phyloP scores from a whole-genome alignment of 2,797 vertebrate species.

The Megalops cyprinoides region DNA sequence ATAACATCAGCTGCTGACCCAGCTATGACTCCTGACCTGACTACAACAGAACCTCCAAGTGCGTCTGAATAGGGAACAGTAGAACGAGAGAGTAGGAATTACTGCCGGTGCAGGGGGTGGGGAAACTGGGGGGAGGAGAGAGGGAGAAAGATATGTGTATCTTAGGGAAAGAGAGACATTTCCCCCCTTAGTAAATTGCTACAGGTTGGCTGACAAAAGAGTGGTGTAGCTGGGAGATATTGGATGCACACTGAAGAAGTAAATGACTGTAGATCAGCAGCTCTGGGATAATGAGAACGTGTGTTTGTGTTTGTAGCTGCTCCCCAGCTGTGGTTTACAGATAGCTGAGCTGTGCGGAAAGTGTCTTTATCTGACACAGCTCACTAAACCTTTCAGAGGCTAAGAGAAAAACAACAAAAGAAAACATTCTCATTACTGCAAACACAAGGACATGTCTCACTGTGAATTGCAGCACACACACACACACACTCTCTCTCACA shows the following conservation, averaged over 20 bases:
- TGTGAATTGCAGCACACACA: not conserved
- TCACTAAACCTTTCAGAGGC: slow-evolving; percentile 28
- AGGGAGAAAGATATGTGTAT: not conserved
- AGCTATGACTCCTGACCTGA: no score
- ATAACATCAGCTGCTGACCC: not conserved
- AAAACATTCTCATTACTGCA: slow-evolving; percentile 12
- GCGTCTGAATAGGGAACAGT: no score
- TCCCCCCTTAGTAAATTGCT: slow-evolving; percentile 13
- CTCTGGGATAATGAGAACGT: slow-evolving; percentile 5
- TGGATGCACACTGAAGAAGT: slow-evolving; percentile 12
- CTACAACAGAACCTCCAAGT: no score
- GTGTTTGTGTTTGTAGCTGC: not conserved
- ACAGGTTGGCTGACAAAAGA: slow-evolving; percentile 15
- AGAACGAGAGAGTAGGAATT: no score
- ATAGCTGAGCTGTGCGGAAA: slow-evolving; percentile 23
- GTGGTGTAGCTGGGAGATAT: not conserved
- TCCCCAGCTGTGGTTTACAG: slow-evolving; percentile 20
- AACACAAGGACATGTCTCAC: not conserved
- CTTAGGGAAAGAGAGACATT: not conserved
- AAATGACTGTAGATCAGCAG: slow-evolving; percentile 14
- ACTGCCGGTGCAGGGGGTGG: no score
- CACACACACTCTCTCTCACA: not conserved
- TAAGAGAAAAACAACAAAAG: slow-evolving; percentile 6
- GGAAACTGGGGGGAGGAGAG: not conserved
- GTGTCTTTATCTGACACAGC: slow-evolving; percentile 24